Evolutionary conservation across 1,140 invertebrate genomes (phyloP).

Genomic region (Limonius californicus): DNA sequence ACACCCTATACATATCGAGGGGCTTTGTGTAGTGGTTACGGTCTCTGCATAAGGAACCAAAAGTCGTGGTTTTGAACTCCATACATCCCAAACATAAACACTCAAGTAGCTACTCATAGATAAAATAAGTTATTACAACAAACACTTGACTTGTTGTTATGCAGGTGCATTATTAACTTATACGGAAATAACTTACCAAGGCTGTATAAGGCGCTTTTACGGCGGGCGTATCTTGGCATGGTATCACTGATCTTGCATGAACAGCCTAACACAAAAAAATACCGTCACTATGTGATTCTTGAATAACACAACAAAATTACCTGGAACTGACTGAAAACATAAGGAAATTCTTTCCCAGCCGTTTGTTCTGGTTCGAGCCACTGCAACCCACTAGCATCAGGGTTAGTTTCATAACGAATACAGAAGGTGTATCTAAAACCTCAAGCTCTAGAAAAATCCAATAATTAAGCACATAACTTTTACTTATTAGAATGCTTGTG

Average conservation of each 20-base stretch:
- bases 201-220: conserved; percentile 87
- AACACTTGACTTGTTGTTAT: too few relatives aligned
- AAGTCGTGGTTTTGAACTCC: too few relatives aligned
- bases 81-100: too few relatives aligned
- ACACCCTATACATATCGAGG: too few relatives aligned
- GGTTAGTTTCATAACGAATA: conserved; percentile 73
- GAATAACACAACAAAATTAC: conserved; percentile 47
- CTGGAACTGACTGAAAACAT: conserved; percentile 90
- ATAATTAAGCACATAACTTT: background rate
- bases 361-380: conserved; percentile 88
- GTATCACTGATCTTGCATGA: conserved; percentile 81
- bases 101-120: too few relatives aligned
- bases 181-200: conserved; percentile 66
- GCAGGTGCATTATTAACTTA: too few relatives aligned
- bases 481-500: conserved; percentile 17
- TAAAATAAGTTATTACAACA: too few relatives aligned
- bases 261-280: conserved; percentile 78
- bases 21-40: too few relatives aligned
- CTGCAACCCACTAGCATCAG: conserved; percentile 75
- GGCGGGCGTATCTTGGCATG: conserved; percentile 92
- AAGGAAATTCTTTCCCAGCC: conserved; percentile 80
- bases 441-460: background rate
- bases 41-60: too few relatives aligned
- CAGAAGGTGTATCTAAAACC: conserved; percentile 58
- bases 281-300: too few relatives aligned